phyloP scores from a whole-genome alignment of 2,113 vertebrate species.

The Proterorhinus semilunaris region DNA sequence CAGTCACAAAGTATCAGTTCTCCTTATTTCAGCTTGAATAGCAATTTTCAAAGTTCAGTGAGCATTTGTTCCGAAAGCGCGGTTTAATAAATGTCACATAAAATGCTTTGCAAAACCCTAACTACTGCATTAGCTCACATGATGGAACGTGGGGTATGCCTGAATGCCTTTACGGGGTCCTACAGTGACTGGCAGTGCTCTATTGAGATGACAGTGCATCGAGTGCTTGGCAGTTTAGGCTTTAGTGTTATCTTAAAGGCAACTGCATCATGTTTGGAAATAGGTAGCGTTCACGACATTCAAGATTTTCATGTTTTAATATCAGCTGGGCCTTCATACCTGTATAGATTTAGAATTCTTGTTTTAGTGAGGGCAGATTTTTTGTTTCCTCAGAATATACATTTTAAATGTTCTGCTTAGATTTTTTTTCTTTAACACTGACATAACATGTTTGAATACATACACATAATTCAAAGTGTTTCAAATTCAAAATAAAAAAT shows the following conservation, averaged over 20 bases:
- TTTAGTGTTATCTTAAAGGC: constrained; percentile 47
- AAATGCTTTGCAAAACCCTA: constrained; percentile 25
- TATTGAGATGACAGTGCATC: constrained; percentile 64
- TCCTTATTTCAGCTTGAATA: constrained; percentile 21
- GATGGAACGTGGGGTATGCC: constrained; percentile 29
- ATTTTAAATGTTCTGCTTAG: too few species aligned
- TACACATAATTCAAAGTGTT: too few species aligned
- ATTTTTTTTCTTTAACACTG: too few species aligned
- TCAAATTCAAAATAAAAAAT: too few species aligned
- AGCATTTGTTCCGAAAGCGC: constrained; percentile 24
- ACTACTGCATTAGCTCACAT: constrained; percentile 39
- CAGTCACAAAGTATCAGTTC: constrained; percentile 8
- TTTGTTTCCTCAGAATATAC: too few species aligned
- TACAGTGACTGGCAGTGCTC: constrained; percentile 64
- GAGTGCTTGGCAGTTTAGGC: constrained; percentile 72
- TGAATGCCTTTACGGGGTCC: constrained; percentile 46
- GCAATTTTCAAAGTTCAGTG: constrained; percentile 29
- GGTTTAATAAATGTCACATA: constrained; percentile 45
- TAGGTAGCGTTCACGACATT: constrained; percentile 9
- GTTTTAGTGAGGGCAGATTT: too few species aligned
- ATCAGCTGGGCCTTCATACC: too few species aligned
- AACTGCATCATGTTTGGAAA: constrained; percentile 54
- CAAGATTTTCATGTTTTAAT: too few species aligned
- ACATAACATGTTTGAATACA: too few species aligned
- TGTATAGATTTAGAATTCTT: too few species aligned